These are phyloP conservation scores for Cossypha niveicapilla DNA, from an alignment of 2,797 vertebrate species.

Conservation along the genomic window DNA sequence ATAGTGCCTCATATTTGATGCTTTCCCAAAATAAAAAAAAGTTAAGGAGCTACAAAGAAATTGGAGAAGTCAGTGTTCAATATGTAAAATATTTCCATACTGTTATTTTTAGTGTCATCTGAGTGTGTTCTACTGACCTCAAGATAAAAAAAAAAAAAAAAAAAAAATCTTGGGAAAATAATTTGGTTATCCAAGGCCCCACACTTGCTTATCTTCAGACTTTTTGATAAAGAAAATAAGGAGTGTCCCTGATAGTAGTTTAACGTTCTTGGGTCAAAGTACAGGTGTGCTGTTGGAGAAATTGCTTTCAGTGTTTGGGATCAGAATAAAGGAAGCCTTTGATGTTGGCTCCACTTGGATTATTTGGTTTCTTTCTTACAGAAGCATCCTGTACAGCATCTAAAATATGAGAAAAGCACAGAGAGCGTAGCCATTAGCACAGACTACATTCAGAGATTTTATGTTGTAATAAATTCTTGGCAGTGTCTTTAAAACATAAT, in stretches of 20 bases:
- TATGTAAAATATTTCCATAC: background rate
- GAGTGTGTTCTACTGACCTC: background rate
- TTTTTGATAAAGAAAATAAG: slow-evolving; percentile 39
- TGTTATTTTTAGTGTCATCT: background rate
- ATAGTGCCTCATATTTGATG: background rate
- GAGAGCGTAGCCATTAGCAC: background rate
- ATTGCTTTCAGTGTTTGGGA: background rate
- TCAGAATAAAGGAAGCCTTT: slow-evolving; percentile 40
- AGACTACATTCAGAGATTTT: background rate
- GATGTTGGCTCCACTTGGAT: background rate
- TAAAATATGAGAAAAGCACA: background rate
- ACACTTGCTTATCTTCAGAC: slow-evolving; percentile 37
- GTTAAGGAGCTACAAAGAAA: background rate
- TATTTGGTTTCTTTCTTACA: background rate
- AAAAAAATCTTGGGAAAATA: background rate
- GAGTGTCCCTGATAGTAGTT: slow-evolving; percentile 40
- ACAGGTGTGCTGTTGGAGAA: slow-evolving; percentile 20
- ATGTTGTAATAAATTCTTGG: background rate
- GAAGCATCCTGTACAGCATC: background rate
- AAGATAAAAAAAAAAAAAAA: background rate
- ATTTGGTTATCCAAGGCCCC: slow-evolving; percentile 21
- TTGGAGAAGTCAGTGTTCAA: background rate
- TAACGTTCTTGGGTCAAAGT: slow-evolving; percentile 61
- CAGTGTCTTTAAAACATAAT: background rate
- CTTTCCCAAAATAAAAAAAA: background rate